Evolutionary conservation across 2,113 vertebrate species (phyloP).

Genomic region (Cavia aperea): DNA sequence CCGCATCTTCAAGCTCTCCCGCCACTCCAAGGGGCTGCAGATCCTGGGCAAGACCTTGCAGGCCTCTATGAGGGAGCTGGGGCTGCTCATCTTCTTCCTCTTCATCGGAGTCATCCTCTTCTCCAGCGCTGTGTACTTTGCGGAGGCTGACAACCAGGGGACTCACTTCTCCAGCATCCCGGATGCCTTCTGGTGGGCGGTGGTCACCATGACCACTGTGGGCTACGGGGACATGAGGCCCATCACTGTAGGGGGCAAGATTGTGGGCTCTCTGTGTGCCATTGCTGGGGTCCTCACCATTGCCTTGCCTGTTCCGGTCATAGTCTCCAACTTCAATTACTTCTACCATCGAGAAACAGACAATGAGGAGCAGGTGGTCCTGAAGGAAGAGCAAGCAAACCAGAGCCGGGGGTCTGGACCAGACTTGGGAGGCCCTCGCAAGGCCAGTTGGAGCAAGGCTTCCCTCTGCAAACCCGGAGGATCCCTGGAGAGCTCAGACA

Average conservation of each 20-base stretch:
- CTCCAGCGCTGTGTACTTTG: slow-evolving; percentile 96
- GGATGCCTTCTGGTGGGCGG: slow-evolving; percentile 98
- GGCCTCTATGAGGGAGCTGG: slow-evolving; percentile 95
- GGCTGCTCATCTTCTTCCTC: slow-evolving; percentile 96
- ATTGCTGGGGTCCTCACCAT: slow-evolving; percentile 96
- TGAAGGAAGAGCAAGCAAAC: slow-evolving; percentile 84
- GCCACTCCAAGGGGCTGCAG: slow-evolving; percentile 96
- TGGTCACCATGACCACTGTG: slow-evolving; percentile 97
- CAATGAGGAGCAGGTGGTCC: slow-evolving; percentile 84
- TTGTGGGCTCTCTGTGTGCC: slow-evolving; percentile 94
- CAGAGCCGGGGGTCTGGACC: slow-evolving; percentile 67
- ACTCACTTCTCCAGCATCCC: slow-evolving; percentile 98
- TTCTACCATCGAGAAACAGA: slow-evolving; percentile 97
- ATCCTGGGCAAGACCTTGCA: slow-evolving; percentile 95
- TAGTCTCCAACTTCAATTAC: slow-evolving; percentile 98
- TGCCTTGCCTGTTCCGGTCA: slow-evolving; percentile 94
- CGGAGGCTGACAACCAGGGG: slow-evolving; percentile 89
- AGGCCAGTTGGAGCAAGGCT: slow-evolving; percentile 78
- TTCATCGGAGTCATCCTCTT: slow-evolving; percentile 97
- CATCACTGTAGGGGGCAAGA: slow-evolving; percentile 93
- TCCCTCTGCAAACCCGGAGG: slow-evolving; percentile 80
- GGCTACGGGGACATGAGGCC: slow-evolving; percentile 97
- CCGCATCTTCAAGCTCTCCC: slow-evolving; percentile 94
- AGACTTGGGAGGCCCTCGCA: slow-evolving; percentile 71
- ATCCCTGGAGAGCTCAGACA: slow-evolving; percentile 80